Evolutionary conservation across 2,797 vertebrate genomes (phyloP), one percentile per base, ranked within the genome.

Genomic region (Centropyge bicolor): DNA sequence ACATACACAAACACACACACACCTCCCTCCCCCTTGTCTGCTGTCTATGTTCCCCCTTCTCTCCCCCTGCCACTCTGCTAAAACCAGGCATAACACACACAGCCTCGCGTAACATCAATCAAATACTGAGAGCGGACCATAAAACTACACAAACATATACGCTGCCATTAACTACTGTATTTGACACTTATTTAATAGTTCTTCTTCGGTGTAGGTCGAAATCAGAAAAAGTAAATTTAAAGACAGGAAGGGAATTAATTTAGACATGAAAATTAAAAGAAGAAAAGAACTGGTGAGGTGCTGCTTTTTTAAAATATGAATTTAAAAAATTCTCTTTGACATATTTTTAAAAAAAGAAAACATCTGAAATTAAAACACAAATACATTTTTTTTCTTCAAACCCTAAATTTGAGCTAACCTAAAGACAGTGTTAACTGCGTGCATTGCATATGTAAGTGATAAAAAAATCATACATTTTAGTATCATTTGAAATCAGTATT

Each of bases 121-220:
- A 94, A 87, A 90, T 72, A 76, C 85, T 86, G 80, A 88, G 83
- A 91, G 88, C 84, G 74, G 74, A 86, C 87, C 89, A 90, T 93
- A 93, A 93, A 93, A 93, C 89, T 89, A 89, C 84, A 90, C 78
- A 91, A 94, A 93, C 89, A 92, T 89, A 89, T 76, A 88, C 68
- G 59, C 79, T 87, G 74, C 79, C 78, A 84, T 90, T 91, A 88
- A 83, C 80, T 76, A 71, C 76, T 56, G 81, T 31, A 84, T 87
- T 78, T 89, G 63, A 83, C 87, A 84, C 73, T 83, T 87, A 66
- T 76, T 76, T 80, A 67, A 81, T 68, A 76, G 48, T 80, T 78
- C 43, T 51, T 35, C 19, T 59, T 41, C 2, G 2, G 36, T 56
- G 48, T 62, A 41, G 27, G 24, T 61, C 31, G 70, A 85, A 91